phyloP scores from a whole-genome alignment of 2,113 vertebrate genomes.

The Clinocottus analis region DNA sequence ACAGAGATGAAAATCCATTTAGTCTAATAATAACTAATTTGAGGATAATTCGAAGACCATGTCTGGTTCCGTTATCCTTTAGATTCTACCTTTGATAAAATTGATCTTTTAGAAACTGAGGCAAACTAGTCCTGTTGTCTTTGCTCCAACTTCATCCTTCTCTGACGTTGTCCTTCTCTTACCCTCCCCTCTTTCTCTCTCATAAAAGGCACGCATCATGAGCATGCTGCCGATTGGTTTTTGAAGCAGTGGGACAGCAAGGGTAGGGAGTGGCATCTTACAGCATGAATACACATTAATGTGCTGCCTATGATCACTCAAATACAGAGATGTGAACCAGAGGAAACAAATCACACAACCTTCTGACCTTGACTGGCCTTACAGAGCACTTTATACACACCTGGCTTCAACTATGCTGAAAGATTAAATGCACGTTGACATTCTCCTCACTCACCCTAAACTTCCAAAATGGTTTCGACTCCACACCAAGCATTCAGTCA shows the following conservation, averaged over 20 bases:
- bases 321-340: conserved; percentile 16
- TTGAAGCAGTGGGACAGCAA: conserved; percentile 46
- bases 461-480: not conserved
- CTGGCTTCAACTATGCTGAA: not conserved
- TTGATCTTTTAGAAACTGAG: conserved; percentile 40
- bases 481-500: not conserved
- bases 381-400: not conserved
- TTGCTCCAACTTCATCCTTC: conserved; percentile 50
- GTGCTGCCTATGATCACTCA: conserved; percentile 1
- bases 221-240: conserved; percentile 74
- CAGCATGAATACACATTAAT: conserved; percentile 26
- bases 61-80: conserved; percentile 21
- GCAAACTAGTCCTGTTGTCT: conserved; percentile 38
- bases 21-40: conserved; percentile 13
- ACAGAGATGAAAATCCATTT: conserved; percentile 34
- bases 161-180: conserved; percentile 44
- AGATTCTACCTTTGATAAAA: conserved; percentile 13
- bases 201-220: conserved; percentile 66
- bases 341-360: conserved; percentile 2
- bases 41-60: conserved; percentile 18
- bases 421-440: not conserved
- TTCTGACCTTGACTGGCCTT: conserved; percentile 1
- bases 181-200: conserved; percentile 59
- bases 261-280: conserved; percentile 64
- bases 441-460: not conserved